Percentiles rank a stretch among this genome's conserved stretches.
phyloP scores from a whole-genome alignment of 2,888 invertebrate species.

The Noctuana brunneofusca region DNA sequence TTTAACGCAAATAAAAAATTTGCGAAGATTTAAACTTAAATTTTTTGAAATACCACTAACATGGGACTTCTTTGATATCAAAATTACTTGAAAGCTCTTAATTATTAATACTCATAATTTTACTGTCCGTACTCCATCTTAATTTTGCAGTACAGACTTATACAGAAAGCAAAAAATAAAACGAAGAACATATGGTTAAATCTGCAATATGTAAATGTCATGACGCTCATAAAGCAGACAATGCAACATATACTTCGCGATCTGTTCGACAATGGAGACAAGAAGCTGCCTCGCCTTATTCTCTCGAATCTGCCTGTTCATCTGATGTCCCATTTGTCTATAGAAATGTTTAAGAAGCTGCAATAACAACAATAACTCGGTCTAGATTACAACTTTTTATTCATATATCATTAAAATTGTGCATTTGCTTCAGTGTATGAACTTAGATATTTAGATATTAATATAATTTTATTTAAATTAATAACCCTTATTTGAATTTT shows the following conservation, averaged over 20 bases:
- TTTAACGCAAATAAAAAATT: conserved; percentile 9
- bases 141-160: background rate
- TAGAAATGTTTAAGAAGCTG: conserved; percentile 8
- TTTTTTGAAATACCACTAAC: no score
- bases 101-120: no score
- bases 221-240: conserved; percentile 19
- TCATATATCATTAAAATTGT: no score
- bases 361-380: background rate
- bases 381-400: conserved; percentile 1
- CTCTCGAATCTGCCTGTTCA: conserved; percentile 31
- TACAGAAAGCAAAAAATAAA: background rate
- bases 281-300: conserved; percentile 24
- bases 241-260: conserved; percentile 22
- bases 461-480: no score
- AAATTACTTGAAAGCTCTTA: no score
- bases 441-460: no score
- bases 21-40: no score
- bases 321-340: conserved; percentile 33
- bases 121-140: no score
- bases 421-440: no score
- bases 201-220: conserved; percentile 26
- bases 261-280: conserved; percentile 29
- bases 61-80: no score
- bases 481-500: no score
- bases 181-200: conserved; percentile 5